These are phyloP conservation scores for Xestia sexstrigata DNA, from an alignment of 2,888 invertebrate genomes.

Conservation along the genomic window DNA sequence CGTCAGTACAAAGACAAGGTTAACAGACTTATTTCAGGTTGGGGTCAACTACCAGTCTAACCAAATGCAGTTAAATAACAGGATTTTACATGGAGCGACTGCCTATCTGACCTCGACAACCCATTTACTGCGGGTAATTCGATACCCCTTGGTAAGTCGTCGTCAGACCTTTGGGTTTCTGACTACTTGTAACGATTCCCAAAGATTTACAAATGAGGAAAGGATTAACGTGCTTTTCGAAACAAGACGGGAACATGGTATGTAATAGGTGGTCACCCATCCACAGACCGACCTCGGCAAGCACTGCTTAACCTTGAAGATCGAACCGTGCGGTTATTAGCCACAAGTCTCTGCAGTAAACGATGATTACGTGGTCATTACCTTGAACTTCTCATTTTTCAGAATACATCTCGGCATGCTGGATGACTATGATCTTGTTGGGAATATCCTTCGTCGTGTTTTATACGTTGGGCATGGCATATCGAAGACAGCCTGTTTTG, in stretches of 20 bases:
- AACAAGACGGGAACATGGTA: neutral
- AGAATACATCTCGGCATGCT: constrained; percentile 85
- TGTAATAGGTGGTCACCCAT: neutral
- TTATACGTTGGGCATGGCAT: constrained; percentile 80
- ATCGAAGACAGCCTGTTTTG: constrained; percentile 76
- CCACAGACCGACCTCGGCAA: neutral
- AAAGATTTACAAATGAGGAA: neutral
- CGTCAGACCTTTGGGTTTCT: neutral
- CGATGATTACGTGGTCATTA: neutral
- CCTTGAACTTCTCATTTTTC: constrained; percentile 60
- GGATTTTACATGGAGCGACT: neutral
- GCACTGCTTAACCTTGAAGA: neutral
- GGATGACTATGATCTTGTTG: constrained; percentile 84
- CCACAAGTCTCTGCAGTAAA: neutral
- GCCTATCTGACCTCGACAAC: neutral
- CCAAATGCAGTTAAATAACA: neutral
- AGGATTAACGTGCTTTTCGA: neutral
- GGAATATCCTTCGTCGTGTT: constrained; percentile 82
- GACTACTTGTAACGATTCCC: neutral
- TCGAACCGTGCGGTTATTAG: neutral
- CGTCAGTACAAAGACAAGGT: neutral
- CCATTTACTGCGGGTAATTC: neutral
- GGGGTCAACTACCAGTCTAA: neutral
- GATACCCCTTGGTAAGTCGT: neutral
- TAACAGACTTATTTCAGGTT: neutral